A percentile compares a stretch with the other conserved stretches of the same genome.
These are phyloP conservation scores for Drosophila dives DNA, from an alignment of 2,888 invertebrate species.

Conservation along the genomic window DNA sequence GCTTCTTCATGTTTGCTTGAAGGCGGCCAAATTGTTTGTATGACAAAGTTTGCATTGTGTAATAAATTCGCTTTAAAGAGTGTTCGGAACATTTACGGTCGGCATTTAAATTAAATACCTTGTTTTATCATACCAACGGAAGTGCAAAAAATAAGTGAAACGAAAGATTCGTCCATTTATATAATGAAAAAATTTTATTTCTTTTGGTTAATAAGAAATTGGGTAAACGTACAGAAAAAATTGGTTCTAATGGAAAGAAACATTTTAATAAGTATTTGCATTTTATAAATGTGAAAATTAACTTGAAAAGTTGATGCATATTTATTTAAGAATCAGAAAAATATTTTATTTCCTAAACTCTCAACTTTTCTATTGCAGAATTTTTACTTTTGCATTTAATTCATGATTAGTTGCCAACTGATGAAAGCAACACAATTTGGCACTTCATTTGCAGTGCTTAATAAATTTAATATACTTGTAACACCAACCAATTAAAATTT, in stretches of 20 bases:
- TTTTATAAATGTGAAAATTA: background rate
- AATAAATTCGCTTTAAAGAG: conserved; percentile 68
- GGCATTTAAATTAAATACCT: conserved; percentile 69
- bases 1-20: conserved; percentile 57
- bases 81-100: conserved; percentile 62
- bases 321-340: background rate
- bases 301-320: background rate
- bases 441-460: background rate
- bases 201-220: conserved; percentile 1
- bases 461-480: background rate
- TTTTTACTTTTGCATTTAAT: too few species aligned
- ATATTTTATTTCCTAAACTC: background rate
- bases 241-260: background rate
- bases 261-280: background rate
- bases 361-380: too few species aligned
- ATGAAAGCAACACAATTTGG: background rate
- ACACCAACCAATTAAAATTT: conserved; percentile 13
- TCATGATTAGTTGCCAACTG: background rate
- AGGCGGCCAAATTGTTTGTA: conserved; percentile 61
- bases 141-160: background rate
- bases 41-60: conserved; percentile 71
- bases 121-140: conserved; percentile 3
- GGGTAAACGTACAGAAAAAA: background rate
- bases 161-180: background rate
- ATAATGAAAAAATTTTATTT: conserved; percentile 1